Evolutionary conservation across 2,797 vertebrate genomes (phyloP).

Genomic region (Etheostoma nigrum): DNA sequence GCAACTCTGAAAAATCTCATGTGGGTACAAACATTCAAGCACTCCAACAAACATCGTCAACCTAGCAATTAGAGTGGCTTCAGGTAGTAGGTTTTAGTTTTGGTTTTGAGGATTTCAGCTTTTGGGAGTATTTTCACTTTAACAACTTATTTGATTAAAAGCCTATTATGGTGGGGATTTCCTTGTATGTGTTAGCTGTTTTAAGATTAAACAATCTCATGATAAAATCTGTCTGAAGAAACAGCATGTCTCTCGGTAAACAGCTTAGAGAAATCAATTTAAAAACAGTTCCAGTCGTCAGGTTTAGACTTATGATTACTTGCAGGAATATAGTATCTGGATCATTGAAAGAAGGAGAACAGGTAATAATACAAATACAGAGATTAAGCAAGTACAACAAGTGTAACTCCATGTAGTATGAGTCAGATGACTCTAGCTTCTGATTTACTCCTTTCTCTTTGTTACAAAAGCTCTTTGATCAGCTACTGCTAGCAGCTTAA

Average conservation of each 20-base stretch:
- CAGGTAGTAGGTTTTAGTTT: slow-evolving; percentile 46
- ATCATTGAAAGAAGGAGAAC: slow-evolving; percentile 53
- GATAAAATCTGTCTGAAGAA: slow-evolving; percentile 31
- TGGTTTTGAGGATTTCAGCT: slow-evolving; percentile 37
- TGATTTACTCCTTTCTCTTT: slow-evolving; percentile 55
- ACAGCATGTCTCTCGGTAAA: slow-evolving; percentile 25
- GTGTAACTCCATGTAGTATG: slow-evolving; percentile 54
- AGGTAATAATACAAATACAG: slow-evolving; percentile 63
- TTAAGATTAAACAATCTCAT: slow-evolving; percentile 20
- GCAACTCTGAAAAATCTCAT: slow-evolving; percentile 26
- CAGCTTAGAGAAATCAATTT: slow-evolving; percentile 22
- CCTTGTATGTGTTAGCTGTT: slow-evolving; percentile 1
- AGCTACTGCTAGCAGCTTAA: slow-evolving; percentile 46
- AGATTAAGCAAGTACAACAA: slow-evolving; percentile 43
- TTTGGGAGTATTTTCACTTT: slow-evolving; percentile 29
- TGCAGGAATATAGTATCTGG: slow-evolving; percentile 32
- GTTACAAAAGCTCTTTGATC: slow-evolving; percentile 59
- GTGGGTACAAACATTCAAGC: slow-evolving; percentile 40
- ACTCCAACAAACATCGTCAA: slow-evolving; percentile 12
- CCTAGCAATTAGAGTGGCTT: slow-evolving; percentile 15
- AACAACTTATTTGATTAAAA: slow-evolving; percentile 26
- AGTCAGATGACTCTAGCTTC: slow-evolving; percentile 55
- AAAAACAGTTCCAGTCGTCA: slow-evolving; percentile 39
- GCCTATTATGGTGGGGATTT: slow-evolving; percentile 19
- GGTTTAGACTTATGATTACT: slow-evolving; percentile 30